A percentile compares a stretch with the other conserved stretches of the same genome.
These are phyloP conservation scores for Yponomeuta cagnagella DNA, from an alignment of 2,888 invertebrate species.

Conservation along the genomic window DNA sequence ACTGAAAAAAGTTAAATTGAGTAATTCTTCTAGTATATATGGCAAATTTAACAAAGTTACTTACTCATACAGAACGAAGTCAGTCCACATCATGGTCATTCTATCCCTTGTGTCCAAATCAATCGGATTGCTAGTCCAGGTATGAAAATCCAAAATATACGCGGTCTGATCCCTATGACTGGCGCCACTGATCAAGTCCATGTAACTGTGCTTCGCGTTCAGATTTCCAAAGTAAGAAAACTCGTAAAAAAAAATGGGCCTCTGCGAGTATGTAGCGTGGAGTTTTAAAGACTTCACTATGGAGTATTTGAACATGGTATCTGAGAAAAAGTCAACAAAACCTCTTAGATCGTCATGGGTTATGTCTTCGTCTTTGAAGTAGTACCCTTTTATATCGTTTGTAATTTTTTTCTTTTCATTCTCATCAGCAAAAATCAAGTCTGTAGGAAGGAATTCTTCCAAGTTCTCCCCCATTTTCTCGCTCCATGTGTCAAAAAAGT, in stretches of 20 bases:
- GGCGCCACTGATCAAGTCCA: constrained; percentile 55
- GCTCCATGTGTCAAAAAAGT: constrained; percentile 51
- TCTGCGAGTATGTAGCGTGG: constrained; percentile 36
- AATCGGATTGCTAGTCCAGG: constrained; percentile 39
- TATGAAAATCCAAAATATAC: constrained; percentile 55
- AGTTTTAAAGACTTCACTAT: constrained; percentile 56
- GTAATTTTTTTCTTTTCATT: constrained; percentile 36
- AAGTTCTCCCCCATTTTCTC: constrained; percentile 59
- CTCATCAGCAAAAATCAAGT: constrained; percentile 41
- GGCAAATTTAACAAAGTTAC: constrained; percentile 23
- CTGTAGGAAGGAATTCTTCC: constrained; percentile 54
- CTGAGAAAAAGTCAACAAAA: constrained; percentile 61
- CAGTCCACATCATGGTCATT: constrained; percentile 60
- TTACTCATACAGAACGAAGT: constrained; percentile 59
- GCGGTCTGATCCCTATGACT: constrained; percentile 64
- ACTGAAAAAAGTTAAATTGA: too few relatives aligned
- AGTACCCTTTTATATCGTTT: constrained; percentile 40
- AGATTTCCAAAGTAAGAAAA: constrained; percentile 57
- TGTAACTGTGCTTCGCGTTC: constrained; percentile 48
- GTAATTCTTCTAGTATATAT: too few relatives aligned
- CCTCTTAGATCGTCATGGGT: constrained; percentile 38
- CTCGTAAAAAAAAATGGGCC: constrained; percentile 53
- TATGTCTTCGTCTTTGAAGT: constrained; percentile 49
- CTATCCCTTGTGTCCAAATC: constrained; percentile 56
- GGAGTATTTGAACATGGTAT: constrained; percentile 59